Base-by-base conservation (phyloP, 2,797 vertebrate genomes). In the Brachyrhaphis roseni region DNA sequence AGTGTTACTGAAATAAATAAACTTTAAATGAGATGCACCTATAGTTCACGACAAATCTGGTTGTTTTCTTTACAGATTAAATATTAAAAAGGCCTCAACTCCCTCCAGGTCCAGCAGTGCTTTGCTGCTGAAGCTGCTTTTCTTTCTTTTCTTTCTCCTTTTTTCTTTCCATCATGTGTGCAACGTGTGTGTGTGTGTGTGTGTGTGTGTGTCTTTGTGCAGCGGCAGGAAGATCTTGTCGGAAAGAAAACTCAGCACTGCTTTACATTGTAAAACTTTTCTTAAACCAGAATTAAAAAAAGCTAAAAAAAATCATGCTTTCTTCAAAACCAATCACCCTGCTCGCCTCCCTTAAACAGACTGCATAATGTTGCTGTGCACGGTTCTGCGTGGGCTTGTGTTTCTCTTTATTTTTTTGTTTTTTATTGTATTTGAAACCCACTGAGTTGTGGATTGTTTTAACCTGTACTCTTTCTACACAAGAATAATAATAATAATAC, bases 381-480 rank as follows among this genome's bases (percentile, higher is more conserved):
- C 46, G 34, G 64, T 81, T 83, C 59, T 53, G 41, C 23, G 86
- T 88, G 88, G 85, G 85, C 82, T 88, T 84, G 88, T 91, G 86
- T 90, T 86, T n/a, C 36, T 70, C 66, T n/a, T 70, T 43, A 43
- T 55, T 55, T 55, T n/a, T 55, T n/a, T 55, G 26, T 1, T 80
- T 87, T 79, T 82, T 36, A 84, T 86, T 81, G 81, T 66, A 73
- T 82, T 77, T 53, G 62, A 83, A 81, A 82, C 26, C 31, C 84
- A 78, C 74, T 64, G 59, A 87, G 80, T 90, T 82, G 79, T 91
- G 85, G 82, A 75, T 75, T 76, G 66, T 88, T 92, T 83, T 79
- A 74, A 78, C 88, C 84, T 80, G 84, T 86, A 77, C 86, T 79
- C 90, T 93, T 95, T 94, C 91, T 94, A 94, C 70, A 78, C 78